These are phyloP conservation scores for Pyrgilauda ruficollis DNA, from an alignment of 2,113 vertebrate genomes.

Conservation along the genomic window DNA sequence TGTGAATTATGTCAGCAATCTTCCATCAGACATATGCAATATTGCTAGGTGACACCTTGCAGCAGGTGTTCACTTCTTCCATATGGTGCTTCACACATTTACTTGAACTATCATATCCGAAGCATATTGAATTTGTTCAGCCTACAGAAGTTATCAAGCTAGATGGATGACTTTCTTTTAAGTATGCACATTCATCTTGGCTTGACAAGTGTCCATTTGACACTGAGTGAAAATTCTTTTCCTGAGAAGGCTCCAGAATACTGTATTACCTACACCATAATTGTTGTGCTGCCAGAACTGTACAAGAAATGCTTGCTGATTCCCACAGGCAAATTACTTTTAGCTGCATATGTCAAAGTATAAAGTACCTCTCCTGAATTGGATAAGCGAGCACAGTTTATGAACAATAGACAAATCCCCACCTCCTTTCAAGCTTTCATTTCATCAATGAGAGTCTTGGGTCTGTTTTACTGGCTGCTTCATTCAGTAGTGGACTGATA, in stretches of 20 bases:
- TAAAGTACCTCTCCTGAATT: background rate
- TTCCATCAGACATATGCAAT: slow-evolving; percentile 57
- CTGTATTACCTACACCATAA: background rate
- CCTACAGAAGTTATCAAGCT: slow-evolving; percentile 43
- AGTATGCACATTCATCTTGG: slow-evolving; percentile 45
- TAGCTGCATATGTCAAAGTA: background rate
- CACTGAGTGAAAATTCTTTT: slow-evolving; percentile 27
- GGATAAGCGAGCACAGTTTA: background rate
- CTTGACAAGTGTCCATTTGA: slow-evolving; percentile 63
- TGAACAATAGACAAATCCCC: background rate
- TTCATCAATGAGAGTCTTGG: background rate
- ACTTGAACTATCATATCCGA: slow-evolving; percentile 62
- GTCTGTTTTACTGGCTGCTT: background rate
- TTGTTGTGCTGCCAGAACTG: background rate
- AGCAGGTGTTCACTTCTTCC: slow-evolving; percentile 68
- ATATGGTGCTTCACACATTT: slow-evolving; percentile 64
- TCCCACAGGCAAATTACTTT: slow-evolving; percentile 4
- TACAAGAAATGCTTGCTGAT: background rate
- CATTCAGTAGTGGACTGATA: background rate
- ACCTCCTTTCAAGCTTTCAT: background rate
- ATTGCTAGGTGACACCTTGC: slow-evolving; percentile 65
- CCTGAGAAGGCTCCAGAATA: background rate
- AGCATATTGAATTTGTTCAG: slow-evolving; percentile 64
- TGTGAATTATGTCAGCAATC: slow-evolving; percentile 63
- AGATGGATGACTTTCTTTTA: slow-evolving; percentile 49